Percentiles rank a stretch among this genome's conserved stretches.
These are phyloP conservation scores for Polypedilum vanderplanki DNA, from an alignment of 1,140 invertebrate genomes.

Conservation along the genomic window DNA sequence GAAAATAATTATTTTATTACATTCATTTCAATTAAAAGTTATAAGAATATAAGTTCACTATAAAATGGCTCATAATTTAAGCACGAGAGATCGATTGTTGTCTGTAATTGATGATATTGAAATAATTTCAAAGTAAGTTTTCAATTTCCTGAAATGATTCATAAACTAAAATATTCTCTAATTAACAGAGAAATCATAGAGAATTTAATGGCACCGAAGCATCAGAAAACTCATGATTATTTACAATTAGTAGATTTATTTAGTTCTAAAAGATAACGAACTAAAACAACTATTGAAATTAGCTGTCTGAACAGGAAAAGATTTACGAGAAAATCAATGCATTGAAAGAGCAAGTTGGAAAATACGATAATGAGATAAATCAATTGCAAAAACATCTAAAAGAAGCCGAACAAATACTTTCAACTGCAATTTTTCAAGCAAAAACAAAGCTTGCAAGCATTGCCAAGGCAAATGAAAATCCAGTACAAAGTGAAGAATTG, in stretches of 20 bases:
- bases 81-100: constrained; percentile 77
- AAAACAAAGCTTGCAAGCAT: constrained; percentile 93
- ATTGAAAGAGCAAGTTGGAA: constrained; percentile 80
- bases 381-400: constrained; percentile 87
- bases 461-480: constrained; percentile 64
- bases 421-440: constrained; percentile 93
- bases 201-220: constrained; percentile 80
- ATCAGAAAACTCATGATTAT: constrained; percentile 74
- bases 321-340: constrained; percentile 89
- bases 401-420: constrained; percentile 90
- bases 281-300: constrained; percentile 76
- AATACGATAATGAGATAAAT: constrained; percentile 82
- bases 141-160: no score
- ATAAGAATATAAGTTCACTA: not conserved
- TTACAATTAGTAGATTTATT: constrained; percentile 73
- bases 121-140: constrained; percentile 76
- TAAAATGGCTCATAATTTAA: constrained; percentile 64
- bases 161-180: constrained; percentile 29
- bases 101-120: constrained; percentile 84
- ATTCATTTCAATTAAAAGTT: not conserved
- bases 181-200: constrained; percentile 83
- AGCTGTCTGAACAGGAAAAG: constrained; percentile 84
- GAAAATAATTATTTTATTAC: not conserved
- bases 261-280: constrained; percentile 85
- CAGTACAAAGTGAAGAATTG: constrained; percentile 75